A percentile compares a stretch with the other conserved stretches of the same genome.
Evolutionary conservation across 2,113 vertebrate genomes (phyloP).

Genomic region (Esox niger): DNA sequence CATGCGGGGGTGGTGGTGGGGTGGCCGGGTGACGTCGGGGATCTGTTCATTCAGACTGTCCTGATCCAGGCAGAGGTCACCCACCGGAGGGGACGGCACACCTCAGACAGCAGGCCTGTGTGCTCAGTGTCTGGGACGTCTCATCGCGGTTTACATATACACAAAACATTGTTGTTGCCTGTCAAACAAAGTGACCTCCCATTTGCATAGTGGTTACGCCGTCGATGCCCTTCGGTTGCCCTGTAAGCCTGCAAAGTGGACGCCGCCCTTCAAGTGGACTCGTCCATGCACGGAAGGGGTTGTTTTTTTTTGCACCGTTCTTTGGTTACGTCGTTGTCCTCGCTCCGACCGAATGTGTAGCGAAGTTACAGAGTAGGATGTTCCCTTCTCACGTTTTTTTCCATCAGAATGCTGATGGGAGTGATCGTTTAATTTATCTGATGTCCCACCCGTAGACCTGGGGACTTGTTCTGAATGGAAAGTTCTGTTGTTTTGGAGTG

Average conservation of each 20-base stretch:
- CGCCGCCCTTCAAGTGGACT: constrained; percentile 11
- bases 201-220: constrained; percentile 73
- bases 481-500: constrained; percentile 15
- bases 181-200: constrained; percentile 69
- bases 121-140: constrained; percentile 37
- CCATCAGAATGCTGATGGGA: too few relatives aligned
- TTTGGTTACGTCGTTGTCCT: too few relatives aligned
- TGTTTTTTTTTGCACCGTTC: too few relatives aligned
- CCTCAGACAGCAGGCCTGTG: constrained; percentile 44
- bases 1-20: neutral
- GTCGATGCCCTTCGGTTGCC: constrained; percentile 66
- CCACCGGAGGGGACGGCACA: constrained; percentile 47
- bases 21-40: constrained; percentile 5
- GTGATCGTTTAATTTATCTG: too few relatives aligned
- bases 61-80: constrained; percentile 51
- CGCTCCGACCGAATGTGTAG: too few relatives aligned
- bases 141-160: constrained; percentile 70
- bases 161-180: constrained; percentile 72
- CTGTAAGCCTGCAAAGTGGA: constrained; percentile 23
- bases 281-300: neutral
- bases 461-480: neutral
- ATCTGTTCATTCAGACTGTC: constrained; percentile 32
- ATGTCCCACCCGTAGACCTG: too few relatives aligned
- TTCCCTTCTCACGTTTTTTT: too few relatives aligned
- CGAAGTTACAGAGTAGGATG: too few relatives aligned